These are phyloP conservation scores for Drosophila peninsularis DNA, from an alignment of 2,888 invertebrate species.

Conservation along the genomic window DNA sequence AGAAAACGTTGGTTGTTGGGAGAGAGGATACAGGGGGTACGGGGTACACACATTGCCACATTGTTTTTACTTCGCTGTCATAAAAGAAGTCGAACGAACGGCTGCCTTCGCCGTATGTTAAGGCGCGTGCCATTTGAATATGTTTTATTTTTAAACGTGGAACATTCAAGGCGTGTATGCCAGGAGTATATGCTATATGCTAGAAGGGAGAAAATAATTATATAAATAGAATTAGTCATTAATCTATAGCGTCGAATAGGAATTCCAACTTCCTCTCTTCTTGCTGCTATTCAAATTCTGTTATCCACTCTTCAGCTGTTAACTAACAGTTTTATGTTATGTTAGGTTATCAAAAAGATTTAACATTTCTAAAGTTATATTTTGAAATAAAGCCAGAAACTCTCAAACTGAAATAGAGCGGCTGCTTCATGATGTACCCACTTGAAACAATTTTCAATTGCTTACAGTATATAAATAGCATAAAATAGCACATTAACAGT, in stretches of 20 bases:
- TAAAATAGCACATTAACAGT: neutral
- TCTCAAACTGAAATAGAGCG: too few relatives aligned
- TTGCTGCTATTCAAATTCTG: neutral
- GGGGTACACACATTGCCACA: slow-evolving; percentile 19
- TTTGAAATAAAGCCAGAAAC: neutral
- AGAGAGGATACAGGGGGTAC: neutral
- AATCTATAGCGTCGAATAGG: neutral
- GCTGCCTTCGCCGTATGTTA: slow-evolving; percentile 17
- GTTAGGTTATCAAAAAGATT: neutral
- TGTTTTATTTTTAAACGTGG: slow-evolving; percentile 44
- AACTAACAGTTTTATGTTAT: neutral
- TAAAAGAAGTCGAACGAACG: slow-evolving; percentile 47
- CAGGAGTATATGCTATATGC: slow-evolving; percentile 16
- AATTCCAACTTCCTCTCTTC: neutral
- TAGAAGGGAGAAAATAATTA: neutral
- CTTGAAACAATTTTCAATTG: neutral
- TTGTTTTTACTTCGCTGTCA: slow-evolving; percentile 36
- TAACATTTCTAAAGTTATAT: neutral
- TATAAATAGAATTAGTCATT: slow-evolving; percentile 25
- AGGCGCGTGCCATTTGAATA: slow-evolving; percentile 56
- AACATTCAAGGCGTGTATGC: slow-evolving; percentile 4
- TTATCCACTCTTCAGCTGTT: neutral
- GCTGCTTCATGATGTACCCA: neutral
- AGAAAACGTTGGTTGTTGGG: slow-evolving; percentile 6
- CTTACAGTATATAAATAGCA: neutral